Conservation (phyloP, 1,140 invertebrate species). For the Nebria ingens region DNA sequence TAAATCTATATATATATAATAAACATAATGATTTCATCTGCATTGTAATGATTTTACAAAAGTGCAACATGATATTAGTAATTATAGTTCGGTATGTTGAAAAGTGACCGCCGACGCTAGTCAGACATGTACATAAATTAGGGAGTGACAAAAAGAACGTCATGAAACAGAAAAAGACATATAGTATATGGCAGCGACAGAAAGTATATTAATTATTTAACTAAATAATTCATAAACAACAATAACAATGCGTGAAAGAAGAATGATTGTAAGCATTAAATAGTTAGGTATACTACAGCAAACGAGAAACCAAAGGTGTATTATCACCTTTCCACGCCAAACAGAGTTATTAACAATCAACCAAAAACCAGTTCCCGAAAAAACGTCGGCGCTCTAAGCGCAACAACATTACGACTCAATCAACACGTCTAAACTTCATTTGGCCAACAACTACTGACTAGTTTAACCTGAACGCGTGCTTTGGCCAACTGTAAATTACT, state of each 20-base stretch:
- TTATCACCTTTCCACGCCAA: not conserved
- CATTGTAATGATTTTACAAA: too few relatives aligned
- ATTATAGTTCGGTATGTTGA: too few relatives aligned
- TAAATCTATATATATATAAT: not conserved
- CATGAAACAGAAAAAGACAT: not conserved
- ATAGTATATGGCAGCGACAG: not conserved
- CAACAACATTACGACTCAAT: not conserved
- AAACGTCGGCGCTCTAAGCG: not conserved
- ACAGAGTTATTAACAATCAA: constrained; percentile 3
- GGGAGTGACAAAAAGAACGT: not conserved
- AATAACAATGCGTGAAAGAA: not conserved
- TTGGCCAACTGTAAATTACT: constrained; percentile 27
- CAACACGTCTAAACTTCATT: not conserved
- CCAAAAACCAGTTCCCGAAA: not conserved
- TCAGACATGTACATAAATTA: not conserved
- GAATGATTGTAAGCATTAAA: too few relatives aligned
- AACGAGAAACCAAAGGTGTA: not conserved
- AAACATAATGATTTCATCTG: not conserved
- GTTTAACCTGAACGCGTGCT: not conserved
- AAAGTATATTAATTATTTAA: not conserved
- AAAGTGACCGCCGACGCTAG: too few relatives aligned
- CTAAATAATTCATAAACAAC: constrained; percentile 2
- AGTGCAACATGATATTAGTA: too few relatives aligned
- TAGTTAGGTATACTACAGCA: too few relatives aligned
- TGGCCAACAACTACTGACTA: not conserved